These are phyloP conservation scores for Euura lappo DNA, from an alignment of 1,140 invertebrate species.

Conservation along the genomic window DNA sequence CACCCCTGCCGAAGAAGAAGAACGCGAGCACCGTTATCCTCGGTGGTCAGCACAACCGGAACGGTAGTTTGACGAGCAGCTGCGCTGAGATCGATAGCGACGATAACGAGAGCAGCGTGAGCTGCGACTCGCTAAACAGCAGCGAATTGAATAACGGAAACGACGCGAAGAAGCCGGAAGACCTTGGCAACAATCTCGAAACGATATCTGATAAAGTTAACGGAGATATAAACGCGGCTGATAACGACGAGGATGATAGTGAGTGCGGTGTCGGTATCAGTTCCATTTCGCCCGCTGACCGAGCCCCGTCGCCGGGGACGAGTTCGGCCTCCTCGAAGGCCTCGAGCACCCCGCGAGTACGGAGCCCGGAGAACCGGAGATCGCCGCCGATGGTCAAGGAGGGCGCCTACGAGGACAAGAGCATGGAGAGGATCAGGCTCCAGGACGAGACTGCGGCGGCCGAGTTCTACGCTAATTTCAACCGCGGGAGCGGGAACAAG, in stretches of 20 bases:
- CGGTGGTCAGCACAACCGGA: slow-evolving; percentile 56
- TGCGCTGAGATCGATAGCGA: slow-evolving; percentile 67
- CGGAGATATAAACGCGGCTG: slow-evolving; percentile 12
- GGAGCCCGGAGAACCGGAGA: slow-evolving; percentile 31
- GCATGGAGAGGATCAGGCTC: slow-evolving; percentile 61
- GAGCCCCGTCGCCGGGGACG: slow-evolving; percentile 17
- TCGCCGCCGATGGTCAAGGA: slow-evolving; percentile 63
- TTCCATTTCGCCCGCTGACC: slow-evolving; percentile 25
- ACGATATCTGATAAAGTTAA: neutral
- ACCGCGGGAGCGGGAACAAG: slow-evolving; percentile 57
- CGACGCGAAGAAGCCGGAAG: slow-evolving; percentile 34
- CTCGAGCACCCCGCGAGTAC: slow-evolving; percentile 38
- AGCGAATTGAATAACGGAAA: slow-evolving; percentile 62
- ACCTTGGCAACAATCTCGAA: slow-evolving; percentile 12
- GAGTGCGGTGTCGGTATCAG: neutral
- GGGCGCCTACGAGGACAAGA: slow-evolving; percentile 71
- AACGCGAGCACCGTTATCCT: slow-evolving; percentile 39
- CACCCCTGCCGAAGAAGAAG: slow-evolving; percentile 73
- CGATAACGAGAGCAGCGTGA: slow-evolving; percentile 73
- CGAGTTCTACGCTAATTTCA: slow-evolving; percentile 40
- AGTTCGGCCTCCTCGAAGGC: slow-evolving; percentile 32
- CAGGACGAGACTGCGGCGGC: slow-evolving; percentile 48
- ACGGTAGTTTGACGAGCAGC: slow-evolving; percentile 63
- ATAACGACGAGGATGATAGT: slow-evolving; percentile 17
- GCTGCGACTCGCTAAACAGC: slow-evolving; percentile 74